These are phyloP conservation scores for Botrylloides violaceus DNA, from an alignment of 23 tunicate species.

Conservation along the genomic window DNA sequence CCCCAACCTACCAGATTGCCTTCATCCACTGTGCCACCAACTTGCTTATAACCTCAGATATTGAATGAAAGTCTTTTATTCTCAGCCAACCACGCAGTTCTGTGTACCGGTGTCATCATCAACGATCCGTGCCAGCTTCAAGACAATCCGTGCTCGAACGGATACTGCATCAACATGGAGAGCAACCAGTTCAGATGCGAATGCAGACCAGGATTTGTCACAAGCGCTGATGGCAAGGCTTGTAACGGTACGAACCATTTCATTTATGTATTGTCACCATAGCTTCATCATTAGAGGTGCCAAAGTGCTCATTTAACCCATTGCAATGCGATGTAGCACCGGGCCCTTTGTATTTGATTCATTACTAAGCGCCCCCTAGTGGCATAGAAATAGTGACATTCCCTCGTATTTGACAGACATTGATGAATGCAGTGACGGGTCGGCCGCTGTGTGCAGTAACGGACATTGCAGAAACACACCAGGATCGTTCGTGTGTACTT, in stretches of 20 bases:
- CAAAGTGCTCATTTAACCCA: no score
- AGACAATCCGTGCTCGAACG: conserved; percentile 71
- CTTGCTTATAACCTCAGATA: no score
- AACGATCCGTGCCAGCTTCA: conserved; percentile 74
- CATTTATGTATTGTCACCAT: no score
- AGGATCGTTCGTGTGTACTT: conserved; percentile 81
- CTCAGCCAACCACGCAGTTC: conserved; percentile 68
- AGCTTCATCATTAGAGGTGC: no score
- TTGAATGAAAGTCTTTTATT: background rate
- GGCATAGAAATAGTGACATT: no score
- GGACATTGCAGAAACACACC: conserved; percentile 93
- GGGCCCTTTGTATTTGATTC: no score
- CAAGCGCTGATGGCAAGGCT: conserved; percentile 54
- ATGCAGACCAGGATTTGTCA: conserved; percentile 69
- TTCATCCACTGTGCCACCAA: no score
- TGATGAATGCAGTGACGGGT: conserved; percentile 68
- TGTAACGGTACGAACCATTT: conserved; percentile 46
- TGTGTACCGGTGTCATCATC: conserved; percentile 33
- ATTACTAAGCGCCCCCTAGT: no score
- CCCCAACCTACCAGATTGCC: no score
- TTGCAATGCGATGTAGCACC: no score
- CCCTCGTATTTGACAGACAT: conserved; percentile 50
- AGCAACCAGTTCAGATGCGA: conserved; percentile 78
- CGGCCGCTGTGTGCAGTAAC: conserved; percentile 59
- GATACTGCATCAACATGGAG: conserved; percentile 79